Conservation (phyloP, 2,888 invertebrate species). For the Aleiodes testaceus region DNA sequence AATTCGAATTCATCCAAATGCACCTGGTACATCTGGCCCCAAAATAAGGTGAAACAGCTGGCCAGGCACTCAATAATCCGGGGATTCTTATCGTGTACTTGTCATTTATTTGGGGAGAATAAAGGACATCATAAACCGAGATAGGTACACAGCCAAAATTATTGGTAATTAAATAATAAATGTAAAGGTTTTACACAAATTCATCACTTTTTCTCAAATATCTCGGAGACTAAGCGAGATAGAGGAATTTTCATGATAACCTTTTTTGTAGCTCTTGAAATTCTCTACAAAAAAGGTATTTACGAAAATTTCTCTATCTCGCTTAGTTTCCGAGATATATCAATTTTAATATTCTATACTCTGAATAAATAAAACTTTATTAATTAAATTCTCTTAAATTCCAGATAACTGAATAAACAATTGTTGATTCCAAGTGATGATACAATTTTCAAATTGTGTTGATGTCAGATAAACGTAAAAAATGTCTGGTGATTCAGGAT, state of each 20-base stretch:
- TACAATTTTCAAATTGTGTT: constrained; percentile 59
- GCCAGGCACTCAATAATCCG: constrained; percentile 51
- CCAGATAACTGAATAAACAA: constrained; percentile 13
- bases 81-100: constrained; percentile 43
- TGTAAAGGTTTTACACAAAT: no score
- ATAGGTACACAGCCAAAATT: constrained; percentile 38
- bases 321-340: background rate
- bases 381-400: background rate
- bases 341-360: background rate
- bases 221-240: no score
- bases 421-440: constrained; percentile 60
- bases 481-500: constrained; percentile 74
- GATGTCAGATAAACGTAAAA: constrained; percentile 65
- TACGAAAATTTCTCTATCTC: no score
- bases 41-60: constrained; percentile 62
- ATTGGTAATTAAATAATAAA: no score
- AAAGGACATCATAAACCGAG: constrained; percentile 19
- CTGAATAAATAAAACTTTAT: background rate
- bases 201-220: no score
- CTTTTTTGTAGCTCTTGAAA: no score
- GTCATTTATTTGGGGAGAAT: constrained; percentile 34
- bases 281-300: no score
- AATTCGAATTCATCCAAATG: constrained; percentile 55
- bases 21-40: constrained; percentile 63
- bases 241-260: no score